Evolutionary conservation across 2,113 vertebrate genomes (phyloP), one percentile per base, ranked within the genome.

Genomic region (Opisthocomus hoazin): DNA sequence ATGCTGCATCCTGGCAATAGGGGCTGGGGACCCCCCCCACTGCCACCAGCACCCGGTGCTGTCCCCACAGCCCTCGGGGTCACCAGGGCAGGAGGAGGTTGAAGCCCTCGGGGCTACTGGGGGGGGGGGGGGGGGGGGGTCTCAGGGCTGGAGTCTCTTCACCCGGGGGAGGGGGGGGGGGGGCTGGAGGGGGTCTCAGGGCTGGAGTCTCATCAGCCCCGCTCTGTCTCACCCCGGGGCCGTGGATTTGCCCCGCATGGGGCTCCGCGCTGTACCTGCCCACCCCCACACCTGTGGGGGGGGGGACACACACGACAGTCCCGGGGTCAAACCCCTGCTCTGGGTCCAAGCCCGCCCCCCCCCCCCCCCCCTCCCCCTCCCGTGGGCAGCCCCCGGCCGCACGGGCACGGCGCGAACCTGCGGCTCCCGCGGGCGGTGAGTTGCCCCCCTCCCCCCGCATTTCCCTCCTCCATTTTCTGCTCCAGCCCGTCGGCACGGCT

Each of bases 391-490:
- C 34, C 5, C 10, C 10, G 7, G 12, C 37, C 56, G 51, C 71
- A 7, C 10, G 26, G 63, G 50, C 87, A 26, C 82, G 0, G 56
- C 61, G 15, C 34, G 86, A 77, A 87, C 93, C 93, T 68, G 86
- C 92, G 51, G 81, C 85, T 65, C 54, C 23, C 5, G 34, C 90
- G 30, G 63, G 70, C 39, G n/a, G n/a, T n/a, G n/a, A n/a, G n/a
- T n/a, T n/a, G n/a, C n/a, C n/a, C n/a, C n/a, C n/a, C n/a, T n/a
- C n/a, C n/a, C n/a, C n/a, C n/a, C n/a, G n/a, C 94, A 88, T 81
- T 94, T 95, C 90, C 96, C 94, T 94, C 96, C 96, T 96, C 93
- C 96, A 94, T 95, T 96, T 96, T 95, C 24, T 48, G 19, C 89
- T n/a, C 64, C 32, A 4, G 56, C 37, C 29, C 77, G 32, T 18